Evolutionary conservation across 1,140 invertebrate species (phyloP).

Genomic region (Temnothorax curvispinosus): DNA sequence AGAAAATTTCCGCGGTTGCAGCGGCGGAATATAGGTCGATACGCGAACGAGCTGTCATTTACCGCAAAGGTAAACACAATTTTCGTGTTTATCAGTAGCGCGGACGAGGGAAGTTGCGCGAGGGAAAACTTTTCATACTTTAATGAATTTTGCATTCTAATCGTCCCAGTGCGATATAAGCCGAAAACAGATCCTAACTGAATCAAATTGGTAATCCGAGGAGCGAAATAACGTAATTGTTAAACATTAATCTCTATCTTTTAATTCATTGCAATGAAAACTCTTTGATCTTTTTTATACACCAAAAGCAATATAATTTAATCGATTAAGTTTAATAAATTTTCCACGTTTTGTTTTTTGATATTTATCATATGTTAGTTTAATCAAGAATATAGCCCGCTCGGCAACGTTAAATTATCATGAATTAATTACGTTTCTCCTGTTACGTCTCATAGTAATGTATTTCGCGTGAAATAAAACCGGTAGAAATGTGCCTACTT

Average conservation of each 20-base stretch:
- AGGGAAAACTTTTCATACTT: background rate
- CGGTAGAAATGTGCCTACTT: background rate
- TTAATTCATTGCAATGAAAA: background rate
- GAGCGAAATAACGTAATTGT: background rate
- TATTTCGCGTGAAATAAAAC: background rate
- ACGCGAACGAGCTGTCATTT: background rate
- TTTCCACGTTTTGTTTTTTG: background rate
- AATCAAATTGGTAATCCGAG: background rate
- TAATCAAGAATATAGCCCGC: background rate
- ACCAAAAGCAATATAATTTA: no score
- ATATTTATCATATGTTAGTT: background rate
- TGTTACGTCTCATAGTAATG: background rate
- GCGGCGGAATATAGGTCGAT: background rate
- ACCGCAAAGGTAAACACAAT: background rate
- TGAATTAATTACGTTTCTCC: background rate
- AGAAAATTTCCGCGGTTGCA: slow-evolving; percentile 15
- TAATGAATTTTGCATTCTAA: background rate
- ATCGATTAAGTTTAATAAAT: background rate
- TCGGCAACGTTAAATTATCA: background rate
- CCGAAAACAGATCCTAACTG: background rate
- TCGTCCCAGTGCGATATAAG: no score
- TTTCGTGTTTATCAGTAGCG: background rate
- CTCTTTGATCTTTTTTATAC: background rate
- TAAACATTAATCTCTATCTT: background rate
- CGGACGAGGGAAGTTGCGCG: background rate